Evolutionary conservation across 2,113 vertebrate species (phyloP).

Genomic region (Dromas ardeola): DNA sequence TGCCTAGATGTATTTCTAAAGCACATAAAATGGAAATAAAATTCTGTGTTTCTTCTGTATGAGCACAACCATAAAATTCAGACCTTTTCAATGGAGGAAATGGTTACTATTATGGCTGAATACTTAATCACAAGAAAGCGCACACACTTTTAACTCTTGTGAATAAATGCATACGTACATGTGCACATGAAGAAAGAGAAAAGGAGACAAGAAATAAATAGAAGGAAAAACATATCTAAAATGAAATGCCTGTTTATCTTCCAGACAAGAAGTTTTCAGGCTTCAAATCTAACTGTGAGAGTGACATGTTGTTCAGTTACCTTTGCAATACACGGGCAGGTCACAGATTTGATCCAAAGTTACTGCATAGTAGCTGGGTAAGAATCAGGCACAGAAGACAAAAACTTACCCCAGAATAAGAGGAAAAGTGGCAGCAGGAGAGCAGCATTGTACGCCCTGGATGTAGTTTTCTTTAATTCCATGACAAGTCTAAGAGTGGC

Average conservation of each 20-base stretch:
- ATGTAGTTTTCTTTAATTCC: constrained; percentile 68
- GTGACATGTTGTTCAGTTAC: neutral
- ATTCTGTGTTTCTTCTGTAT: neutral
- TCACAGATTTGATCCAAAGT: neutral
- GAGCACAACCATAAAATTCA: neutral
- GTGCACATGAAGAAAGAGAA: neutral
- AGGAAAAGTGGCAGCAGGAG: constrained; percentile 77
- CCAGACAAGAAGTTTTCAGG: neutral
- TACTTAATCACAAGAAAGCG: neutral
- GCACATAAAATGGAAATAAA: neutral
- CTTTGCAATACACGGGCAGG: neutral
- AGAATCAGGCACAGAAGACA: neutral
- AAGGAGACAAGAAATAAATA: neutral
- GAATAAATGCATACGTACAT: neutral
- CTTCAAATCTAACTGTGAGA: neutral
- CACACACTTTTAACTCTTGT: neutral
- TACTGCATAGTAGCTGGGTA: neutral
- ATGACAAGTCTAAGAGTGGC: constrained; percentile 58
- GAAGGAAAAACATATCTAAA: neutral
- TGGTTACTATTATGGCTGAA: neutral
- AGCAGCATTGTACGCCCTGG: constrained; percentile 63
- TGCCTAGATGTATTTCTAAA: neutral
- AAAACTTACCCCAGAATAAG: constrained; percentile 70
- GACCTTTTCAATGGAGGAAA: neutral
- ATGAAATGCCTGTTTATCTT: neutral